Conservation (phyloP, 1,140 invertebrate genomes). For the Chlorops oryzae region DNA sequence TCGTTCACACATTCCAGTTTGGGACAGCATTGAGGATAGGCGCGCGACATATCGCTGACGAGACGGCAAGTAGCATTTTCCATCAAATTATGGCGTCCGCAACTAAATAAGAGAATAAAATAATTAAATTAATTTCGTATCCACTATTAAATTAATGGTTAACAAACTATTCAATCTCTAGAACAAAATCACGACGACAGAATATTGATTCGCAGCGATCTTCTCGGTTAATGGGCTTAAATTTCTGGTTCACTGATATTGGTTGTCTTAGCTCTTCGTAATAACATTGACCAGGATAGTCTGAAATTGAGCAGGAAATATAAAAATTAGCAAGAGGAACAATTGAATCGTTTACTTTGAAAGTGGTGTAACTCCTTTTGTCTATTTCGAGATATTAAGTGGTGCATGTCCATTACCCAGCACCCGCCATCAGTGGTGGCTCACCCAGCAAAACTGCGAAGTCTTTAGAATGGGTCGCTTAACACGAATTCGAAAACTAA, state of each 20-base stretch:
- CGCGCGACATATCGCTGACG: conserved; percentile 33
- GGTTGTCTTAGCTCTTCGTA: conserved; percentile 38
- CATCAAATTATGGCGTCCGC: conserved; percentile 36
- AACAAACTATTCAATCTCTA: conserved; percentile 36
- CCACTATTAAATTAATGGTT: too few relatives aligned
- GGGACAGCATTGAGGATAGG: conserved; percentile 37
- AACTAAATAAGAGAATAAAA: conserved; percentile 17
- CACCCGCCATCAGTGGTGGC: too few relatives aligned
- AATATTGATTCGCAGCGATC: conserved; percentile 36
- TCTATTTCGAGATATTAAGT: too few relatives aligned
- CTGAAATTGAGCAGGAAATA: conserved; percentile 8
- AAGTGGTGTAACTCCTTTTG: too few relatives aligned
- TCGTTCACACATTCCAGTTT: conserved; percentile 32
- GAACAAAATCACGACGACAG: conserved; percentile 35
- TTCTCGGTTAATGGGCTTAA: conserved; percentile 40
- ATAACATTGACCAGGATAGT: conserved; percentile 40
- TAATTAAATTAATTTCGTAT: neutral
- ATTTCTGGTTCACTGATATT: conserved; percentile 39
- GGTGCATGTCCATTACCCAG: too few relatives aligned
- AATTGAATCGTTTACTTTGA: conserved; percentile 4
- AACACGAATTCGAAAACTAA: too few relatives aligned
- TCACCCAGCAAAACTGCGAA: too few relatives aligned
- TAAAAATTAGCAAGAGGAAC: neutral
- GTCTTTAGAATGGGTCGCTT: too few relatives aligned
- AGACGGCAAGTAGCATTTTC: conserved; percentile 34